phyloP scores from a whole-genome alignment of 1,140 invertebrate species.

The Zeugodacus cucurbitae region DNA sequence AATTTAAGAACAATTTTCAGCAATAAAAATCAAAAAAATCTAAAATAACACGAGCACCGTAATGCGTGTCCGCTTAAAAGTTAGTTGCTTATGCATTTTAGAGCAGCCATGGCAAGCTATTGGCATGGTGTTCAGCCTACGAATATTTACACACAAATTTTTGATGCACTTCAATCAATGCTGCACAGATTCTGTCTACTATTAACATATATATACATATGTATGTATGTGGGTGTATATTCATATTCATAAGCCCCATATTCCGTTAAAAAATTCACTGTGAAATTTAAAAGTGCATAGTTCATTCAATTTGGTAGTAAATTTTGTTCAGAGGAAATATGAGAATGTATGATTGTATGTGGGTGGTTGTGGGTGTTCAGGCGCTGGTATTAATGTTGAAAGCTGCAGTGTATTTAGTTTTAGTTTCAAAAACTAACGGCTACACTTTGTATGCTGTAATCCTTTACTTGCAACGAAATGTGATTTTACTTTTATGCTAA shows the following conservation, averaged over 20 bases:
- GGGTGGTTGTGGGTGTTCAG: neutral
- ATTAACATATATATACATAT: too few relatives aligned
- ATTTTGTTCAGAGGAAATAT: neutral
- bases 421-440: neutral
- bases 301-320: conserved; percentile 16
- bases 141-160: neutral
- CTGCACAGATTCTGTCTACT: neutral
- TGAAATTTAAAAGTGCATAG: neutral
- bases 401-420: neutral
- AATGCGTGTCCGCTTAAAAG: too few relatives aligned
- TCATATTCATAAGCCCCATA: neutral
- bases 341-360: neutral
- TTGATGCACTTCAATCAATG: conserved; percentile 25
- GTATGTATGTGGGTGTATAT: neutral
- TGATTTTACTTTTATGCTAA: too few relatives aligned
- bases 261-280: neutral
- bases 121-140: neutral
- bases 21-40: too few relatives aligned
- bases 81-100: conserved; percentile 10
- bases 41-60: too few relatives aligned
- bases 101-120: neutral
- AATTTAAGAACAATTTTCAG: too few relatives aligned
- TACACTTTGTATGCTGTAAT: neutral
- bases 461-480: too few relatives aligned
- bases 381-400: neutral